These are phyloP conservation scores for Prosopocoilus inquinatus DNA, from an alignment of 2,888 invertebrate species.

Conservation along the genomic window DNA sequence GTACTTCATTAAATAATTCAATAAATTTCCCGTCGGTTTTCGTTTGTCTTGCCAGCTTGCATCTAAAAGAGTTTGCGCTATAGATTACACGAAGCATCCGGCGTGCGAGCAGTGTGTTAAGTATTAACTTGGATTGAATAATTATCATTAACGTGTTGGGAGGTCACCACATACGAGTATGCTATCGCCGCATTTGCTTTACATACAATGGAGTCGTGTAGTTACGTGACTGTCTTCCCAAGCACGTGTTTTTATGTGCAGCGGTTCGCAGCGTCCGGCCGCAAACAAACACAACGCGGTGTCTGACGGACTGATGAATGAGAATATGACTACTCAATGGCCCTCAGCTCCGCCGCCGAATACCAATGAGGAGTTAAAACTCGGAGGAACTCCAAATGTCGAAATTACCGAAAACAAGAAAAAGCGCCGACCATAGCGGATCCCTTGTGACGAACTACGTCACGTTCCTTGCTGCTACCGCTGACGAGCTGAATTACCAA, in stretches of 20 bases:
- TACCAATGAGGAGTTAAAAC: neutral
- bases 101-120: slow-evolving; percentile 29
- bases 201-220: slow-evolving; percentile 49
- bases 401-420: neutral
- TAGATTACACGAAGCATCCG: slow-evolving; percentile 27
- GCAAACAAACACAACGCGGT: neutral
- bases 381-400: too few relatives aligned
- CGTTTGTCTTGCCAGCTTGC: too few relatives aligned
- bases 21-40: too few relatives aligned
- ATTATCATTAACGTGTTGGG: slow-evolving; percentile 48
- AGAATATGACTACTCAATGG: neutral
- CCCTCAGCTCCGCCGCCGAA: neutral
- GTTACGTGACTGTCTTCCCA: slow-evolving; percentile 47
- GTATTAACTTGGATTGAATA: slow-evolving; percentile 43
- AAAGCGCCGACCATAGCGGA: neutral
- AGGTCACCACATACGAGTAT: slow-evolving; percentile 37
- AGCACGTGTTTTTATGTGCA: slow-evolving; percentile 43
- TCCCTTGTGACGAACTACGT: neutral
- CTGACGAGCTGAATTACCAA: neutral
- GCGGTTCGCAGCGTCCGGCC: neutral
- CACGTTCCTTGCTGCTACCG: neutral
- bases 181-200: slow-evolving; percentile 36
- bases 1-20: too few relatives aligned
- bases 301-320: neutral
- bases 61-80: neutral